Evolutionary conservation across 2,113 vertebrate species (phyloP), one percentile per base, ranked within the genome.

Genomic region (Chaetodon trifascialis): DNA sequence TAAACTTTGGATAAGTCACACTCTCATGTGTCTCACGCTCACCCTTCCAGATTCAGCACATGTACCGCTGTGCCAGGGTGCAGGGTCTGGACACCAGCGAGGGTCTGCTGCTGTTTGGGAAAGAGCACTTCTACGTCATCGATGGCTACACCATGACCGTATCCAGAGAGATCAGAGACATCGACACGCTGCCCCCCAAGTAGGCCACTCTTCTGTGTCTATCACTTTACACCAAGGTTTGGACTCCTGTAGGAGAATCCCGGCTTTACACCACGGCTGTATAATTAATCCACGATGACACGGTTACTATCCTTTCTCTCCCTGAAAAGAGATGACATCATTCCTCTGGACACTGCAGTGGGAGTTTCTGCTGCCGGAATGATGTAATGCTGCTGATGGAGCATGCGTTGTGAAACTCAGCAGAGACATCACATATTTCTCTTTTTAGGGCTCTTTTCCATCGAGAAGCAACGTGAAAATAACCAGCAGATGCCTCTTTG

Each of bases 91-190:
- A 99, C 92, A 99, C 98, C 77, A 98, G 97, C 0, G 98, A 99
- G 84, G 98, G 98, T 9, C 95, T 99, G 40, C 97, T 99, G 7
- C 97, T 99, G 7, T 99, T 99, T 70, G 98, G 98, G 3, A 99
- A 99, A 86, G 98, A 99, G 44, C 98, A 99, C 88, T 99, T 99
- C 93, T 99, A 99, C 2, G 98, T 99, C 73, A 99, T 99, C n/a
- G 98, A 99, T 1, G 98, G 98, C 40, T 99, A 97, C 94, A 99
- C 98, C 80, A 97, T 99, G 98, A 99, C 98, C 0, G 95, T 97
- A 59, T 98, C 96, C 86, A 94, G 98, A 40, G 98, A 99, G 94
- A 99, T 99, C 87, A 91, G 98, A 69, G 98, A 99, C 91, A 99
- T 99, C 51, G 98, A 99, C 94, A 99, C 98, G 0, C 95, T 99